Evolutionary conservation across 2,113 vertebrate species (phyloP).

Genomic region (Pogonocichla stellata): DNA sequence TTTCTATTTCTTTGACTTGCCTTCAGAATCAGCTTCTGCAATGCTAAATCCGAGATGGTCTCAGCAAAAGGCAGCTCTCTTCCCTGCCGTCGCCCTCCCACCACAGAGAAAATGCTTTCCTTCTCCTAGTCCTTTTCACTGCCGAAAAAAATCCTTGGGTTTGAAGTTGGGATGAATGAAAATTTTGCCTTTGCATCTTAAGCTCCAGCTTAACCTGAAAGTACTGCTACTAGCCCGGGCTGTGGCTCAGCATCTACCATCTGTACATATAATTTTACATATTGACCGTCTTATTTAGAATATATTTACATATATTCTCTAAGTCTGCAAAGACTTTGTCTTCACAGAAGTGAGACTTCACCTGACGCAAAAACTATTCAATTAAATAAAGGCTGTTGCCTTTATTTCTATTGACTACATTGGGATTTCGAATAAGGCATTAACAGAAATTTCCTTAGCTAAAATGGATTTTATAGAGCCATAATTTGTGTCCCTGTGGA

Average conservation of each 20-base stretch:
- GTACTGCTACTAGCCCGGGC: background rate
- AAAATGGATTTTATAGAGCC: background rate
- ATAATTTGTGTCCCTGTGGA: background rate
- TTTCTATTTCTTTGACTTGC: slow-evolving; percentile 26
- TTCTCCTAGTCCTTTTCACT: background rate
- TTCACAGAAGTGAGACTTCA: background rate
- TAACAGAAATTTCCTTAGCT: background rate
- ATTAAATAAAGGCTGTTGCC: background rate
- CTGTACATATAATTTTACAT: background rate
- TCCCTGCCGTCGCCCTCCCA: background rate
- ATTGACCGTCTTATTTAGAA: background rate
- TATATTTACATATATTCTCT: background rate
- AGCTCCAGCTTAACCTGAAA: background rate
- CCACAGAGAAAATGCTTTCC: background rate
- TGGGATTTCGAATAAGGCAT: background rate
- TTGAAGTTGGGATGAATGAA: background rate
- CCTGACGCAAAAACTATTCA: background rate
- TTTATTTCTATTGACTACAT: background rate
- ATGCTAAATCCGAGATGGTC: background rate
- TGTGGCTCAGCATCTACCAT: background rate
- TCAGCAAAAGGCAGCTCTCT: background rate
- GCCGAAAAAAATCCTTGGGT: background rate
- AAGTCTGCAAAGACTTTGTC: background rate
- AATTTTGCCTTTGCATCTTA: background rate
- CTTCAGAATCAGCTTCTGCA: slow-evolving; percentile 16